Conservation (phyloP, 53 echinoderm and acorn worm genomes). For the Apostichopus leukothele region DNA sequence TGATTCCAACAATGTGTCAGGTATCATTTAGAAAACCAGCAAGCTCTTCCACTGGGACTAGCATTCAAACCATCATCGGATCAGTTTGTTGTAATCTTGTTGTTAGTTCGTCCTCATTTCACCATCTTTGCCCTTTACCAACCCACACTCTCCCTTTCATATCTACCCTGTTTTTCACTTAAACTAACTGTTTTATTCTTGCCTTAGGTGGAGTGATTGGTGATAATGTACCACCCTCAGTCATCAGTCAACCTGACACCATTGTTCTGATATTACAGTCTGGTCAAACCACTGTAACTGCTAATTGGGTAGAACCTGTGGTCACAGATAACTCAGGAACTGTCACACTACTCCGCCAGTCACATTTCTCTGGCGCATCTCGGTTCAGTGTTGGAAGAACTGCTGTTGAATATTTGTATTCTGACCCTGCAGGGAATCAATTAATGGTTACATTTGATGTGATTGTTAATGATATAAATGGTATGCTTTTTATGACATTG, state of each 20-base stretch:
- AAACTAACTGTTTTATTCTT: background rate
- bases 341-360: slow-evolving; percentile 34
- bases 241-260: slow-evolving; percentile 39
- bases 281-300: slow-evolving; percentile 21
- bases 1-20: no score
- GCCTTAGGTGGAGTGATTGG: background rate
- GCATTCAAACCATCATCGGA: no score
- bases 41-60: no score
- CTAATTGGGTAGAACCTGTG: slow-evolving; percentile 52
- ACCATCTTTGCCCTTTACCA: no score
- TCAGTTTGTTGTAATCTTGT: no score
- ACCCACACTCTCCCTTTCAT: no score
- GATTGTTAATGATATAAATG: background rate
- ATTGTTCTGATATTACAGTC: slow-evolving; percentile 11
- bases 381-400: slow-evolving; percentile 50
- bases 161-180: no score
- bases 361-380: slow-evolving; percentile 48
- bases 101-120: no score
- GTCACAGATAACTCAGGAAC: slow-evolving; percentile 60
- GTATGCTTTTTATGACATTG: no score
- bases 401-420: slow-evolving; percentile 48
- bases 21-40: no score
- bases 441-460: background rate
- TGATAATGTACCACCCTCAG: slow-evolving; percentile 28
- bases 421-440: slow-evolving; percentile 50